Evolutionary conservation across 2,888 invertebrate genomes (phyloP), one percentile per base, ranked within the genome.

Genomic region (Dynastes maya): DNA sequence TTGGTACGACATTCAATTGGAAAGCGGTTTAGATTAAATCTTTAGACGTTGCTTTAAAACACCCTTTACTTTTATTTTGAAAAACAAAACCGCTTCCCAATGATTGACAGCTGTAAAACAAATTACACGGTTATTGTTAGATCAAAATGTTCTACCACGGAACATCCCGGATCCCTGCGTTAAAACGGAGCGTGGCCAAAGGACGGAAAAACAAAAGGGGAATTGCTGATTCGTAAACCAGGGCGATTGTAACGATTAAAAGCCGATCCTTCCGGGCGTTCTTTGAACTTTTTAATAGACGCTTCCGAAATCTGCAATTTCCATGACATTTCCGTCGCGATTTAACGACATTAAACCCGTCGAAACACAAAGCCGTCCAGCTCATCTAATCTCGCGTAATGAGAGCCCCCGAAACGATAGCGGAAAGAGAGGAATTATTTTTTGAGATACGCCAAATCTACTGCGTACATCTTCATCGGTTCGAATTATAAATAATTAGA

Each of bases 201-300:
- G 3, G 16, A 61, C 61, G 2, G 11, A 11, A 11, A 27, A 29
- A 63, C 29, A 61, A 32, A 32, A 5, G 0, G 13, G 5, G 27
- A 63, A 63, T 9, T 32, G 32, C 29, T 63, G 63, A 63, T 9
- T 63, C 29, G 2, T 11, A 32, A 32, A 29, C n/a, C 5, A 3
- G 3, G 5, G 11, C 13, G 63, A 51, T 68, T 68, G 51, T 29
- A 51, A 68, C 68, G 29, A 68, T 68, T 68, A 68, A 27, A 65
- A 51, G 13, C 49, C 68, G 16, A 40, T 45, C 45, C 2, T 45
- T 45, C 9, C 45, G 11, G 11, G 9, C 63, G 27, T 16, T 37
- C 45, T 65, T 65, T 65, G 65, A 65, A 40, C 65, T 65, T 68
- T 68, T 68, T 51, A 68, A 68, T 68, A 8, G 51, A 45, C 68